Percentiles rank a stretch among this genome's conserved stretches.
phyloP scores from a whole-genome alignment of 92 coral and sea anemone species.

The Paragorgia papillata region DNA sequence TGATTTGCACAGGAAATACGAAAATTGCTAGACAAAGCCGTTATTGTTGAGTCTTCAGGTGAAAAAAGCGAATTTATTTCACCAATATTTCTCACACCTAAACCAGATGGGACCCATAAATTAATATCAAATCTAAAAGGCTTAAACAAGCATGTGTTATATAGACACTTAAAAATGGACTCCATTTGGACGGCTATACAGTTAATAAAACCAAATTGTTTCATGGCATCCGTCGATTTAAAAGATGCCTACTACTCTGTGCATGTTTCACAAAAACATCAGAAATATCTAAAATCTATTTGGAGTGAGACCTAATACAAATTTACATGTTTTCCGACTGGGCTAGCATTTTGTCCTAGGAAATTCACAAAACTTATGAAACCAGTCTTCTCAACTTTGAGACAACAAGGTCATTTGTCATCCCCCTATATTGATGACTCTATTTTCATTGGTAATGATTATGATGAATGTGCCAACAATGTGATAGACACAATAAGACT shows the following conservation, averaged over 20 bases:
- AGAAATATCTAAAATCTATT: background rate
- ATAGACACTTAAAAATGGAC: constrained; percentile 1
- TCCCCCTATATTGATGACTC: constrained; percentile 10
- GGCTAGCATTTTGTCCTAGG: constrained; percentile 60
- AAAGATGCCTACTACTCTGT: no score
- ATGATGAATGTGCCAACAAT: no score
- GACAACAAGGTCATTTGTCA: constrained; percentile 50
- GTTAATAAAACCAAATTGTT: constrained; percentile 7
- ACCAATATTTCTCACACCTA: constrained; percentile 23
- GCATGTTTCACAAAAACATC: background rate
- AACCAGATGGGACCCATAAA: constrained; percentile 16
- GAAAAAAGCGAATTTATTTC: constrained; percentile 40
- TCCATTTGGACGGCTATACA: constrained; percentile 18
- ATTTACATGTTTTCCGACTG: constrained; percentile 68
- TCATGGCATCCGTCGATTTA: constrained; percentile 6
- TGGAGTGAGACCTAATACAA: background rate
- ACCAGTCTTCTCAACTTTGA: constrained; percentile 50
- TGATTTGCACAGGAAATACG: constrained; percentile 38
- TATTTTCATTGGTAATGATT: no score
- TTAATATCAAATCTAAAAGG: background rate
- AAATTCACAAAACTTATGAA: constrained; percentile 62
- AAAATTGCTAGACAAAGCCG: constrained; percentile 8
- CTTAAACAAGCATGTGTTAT: background rate
- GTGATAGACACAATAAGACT: no score
- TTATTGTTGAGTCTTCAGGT: constrained; percentile 13